A percentile compares a stretch with the other conserved stretches of the same genome.
These are phyloP conservation scores for Lycophotia porphyrea DNA, from an alignment of 2,888 invertebrate genomes.

Conservation along the genomic window DNA sequence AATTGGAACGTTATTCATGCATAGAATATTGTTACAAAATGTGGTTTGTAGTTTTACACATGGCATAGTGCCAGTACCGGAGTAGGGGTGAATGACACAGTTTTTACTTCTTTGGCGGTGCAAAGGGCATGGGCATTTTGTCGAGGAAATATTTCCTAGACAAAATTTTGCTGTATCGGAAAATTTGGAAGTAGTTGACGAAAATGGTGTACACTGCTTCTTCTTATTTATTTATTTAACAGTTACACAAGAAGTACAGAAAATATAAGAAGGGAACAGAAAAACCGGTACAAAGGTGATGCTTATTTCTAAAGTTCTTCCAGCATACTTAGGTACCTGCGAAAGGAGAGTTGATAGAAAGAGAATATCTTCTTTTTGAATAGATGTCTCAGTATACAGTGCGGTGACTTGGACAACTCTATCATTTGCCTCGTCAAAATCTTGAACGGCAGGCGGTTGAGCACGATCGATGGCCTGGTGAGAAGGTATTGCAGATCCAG, in stretches of 20 bases:
- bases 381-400: background rate
- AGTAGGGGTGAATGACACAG: conserved; percentile 16
- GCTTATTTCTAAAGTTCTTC: background rate
- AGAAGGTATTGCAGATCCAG: background rate
- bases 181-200: background rate
- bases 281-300: too few relatives aligned
- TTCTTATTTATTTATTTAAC: too few relatives aligned
- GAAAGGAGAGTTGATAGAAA: too few relatives aligned
- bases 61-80: conserved; percentile 11
- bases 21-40: conserved; percentile 12
- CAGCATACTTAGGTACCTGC: background rate
- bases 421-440: background rate
- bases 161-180: background rate
- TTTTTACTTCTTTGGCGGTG: conserved; percentile 16
- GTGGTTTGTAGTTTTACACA: conserved; percentile 1
- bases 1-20: background rate
- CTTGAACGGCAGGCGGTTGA: background rate
- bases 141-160: background rate
- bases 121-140: too few relatives aligned
- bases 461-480: background rate
- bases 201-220: background rate
- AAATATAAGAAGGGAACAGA: too few relatives aligned
- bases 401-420: background rate
- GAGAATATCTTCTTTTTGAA: background rate
- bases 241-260: too few relatives aligned